Conservation (phyloP, 2,888 invertebrate genomes). For the Cephus rjabovi region DNA sequence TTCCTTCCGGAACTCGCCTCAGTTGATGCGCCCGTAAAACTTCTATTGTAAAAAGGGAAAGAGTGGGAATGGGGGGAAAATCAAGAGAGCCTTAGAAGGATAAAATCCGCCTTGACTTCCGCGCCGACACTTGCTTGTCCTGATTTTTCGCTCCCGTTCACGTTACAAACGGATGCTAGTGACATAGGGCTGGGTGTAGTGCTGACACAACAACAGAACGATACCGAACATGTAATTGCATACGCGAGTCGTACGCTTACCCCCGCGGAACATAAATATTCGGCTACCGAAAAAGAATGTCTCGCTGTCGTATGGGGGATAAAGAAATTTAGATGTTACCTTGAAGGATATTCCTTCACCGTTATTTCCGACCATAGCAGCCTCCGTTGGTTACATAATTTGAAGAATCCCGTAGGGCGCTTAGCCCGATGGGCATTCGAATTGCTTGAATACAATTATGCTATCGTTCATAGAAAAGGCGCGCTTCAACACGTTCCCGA, state of each 20-base stretch:
- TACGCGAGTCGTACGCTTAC: not conserved
- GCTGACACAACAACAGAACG: not conserved
- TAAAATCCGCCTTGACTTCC: too few relatives aligned
- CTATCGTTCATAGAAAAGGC: conserved; percentile 19
- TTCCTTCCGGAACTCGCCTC: too few relatives aligned
- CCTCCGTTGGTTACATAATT: conserved; percentile 32
- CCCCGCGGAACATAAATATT: not conserved
- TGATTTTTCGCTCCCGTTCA: not conserved
- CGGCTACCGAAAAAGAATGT: not conserved
- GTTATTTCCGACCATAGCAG: conserved; percentile 40
- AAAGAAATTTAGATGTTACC: not conserved
- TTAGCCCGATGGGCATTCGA: conserved; percentile 33
- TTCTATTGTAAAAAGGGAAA: too few relatives aligned
- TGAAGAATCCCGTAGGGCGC: conserved; percentile 30
- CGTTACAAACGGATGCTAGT: not conserved
- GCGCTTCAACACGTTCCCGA: conserved; percentile 7
- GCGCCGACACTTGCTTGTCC: not conserved
- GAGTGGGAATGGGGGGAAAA: too few relatives aligned
- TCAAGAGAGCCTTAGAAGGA: too few relatives aligned
- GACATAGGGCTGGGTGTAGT: not conserved
- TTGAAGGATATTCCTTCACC: not conserved
- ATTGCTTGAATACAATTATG: conserved; percentile 26
- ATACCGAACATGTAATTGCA: not conserved
- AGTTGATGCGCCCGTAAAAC: too few relatives aligned
- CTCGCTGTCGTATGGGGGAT: not conserved